Conservation (phyloP, 2,113 vertebrate genomes). For the Numenius arquata region DNA sequence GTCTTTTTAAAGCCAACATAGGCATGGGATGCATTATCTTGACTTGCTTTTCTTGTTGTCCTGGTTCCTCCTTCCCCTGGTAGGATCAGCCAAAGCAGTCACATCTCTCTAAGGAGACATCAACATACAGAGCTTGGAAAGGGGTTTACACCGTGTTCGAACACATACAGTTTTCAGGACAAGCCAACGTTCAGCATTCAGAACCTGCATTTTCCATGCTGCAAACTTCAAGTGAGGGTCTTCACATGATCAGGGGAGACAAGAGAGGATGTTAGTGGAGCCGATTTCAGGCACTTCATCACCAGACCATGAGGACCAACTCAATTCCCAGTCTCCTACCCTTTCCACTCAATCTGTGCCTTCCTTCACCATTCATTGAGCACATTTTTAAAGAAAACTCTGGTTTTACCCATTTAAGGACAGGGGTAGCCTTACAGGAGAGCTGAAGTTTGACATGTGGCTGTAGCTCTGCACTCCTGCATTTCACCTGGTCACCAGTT, state of each 20-base stretch:
- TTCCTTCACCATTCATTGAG: neutral
- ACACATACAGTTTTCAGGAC: neutral
- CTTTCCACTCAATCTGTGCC: neutral
- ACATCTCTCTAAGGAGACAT: neutral
- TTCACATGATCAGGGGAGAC: neutral
- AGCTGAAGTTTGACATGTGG: neutral
- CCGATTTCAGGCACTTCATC: neutral
- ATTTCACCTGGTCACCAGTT: neutral
- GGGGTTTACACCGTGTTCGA: neutral
- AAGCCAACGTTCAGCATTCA: neutral
- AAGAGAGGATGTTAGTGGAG: neutral
- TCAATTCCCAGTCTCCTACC: neutral
- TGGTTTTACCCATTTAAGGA: neutral
- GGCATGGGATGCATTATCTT: neutral
- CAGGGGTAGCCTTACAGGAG: neutral
- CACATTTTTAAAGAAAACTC: neutral
- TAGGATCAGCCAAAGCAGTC: neutral
- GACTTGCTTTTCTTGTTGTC: neutral
- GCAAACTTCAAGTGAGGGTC: neutral
- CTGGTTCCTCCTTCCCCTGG: neutral
- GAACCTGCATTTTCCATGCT: neutral
- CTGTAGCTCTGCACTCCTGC: neutral
- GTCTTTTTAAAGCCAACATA: neutral
- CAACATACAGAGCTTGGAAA: neutral
- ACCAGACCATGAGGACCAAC: fast-evolving